These are phyloP conservation scores for Nibea albiflora DNA, from an alignment of 2,113 vertebrate species.

Conservation along the genomic window DNA sequence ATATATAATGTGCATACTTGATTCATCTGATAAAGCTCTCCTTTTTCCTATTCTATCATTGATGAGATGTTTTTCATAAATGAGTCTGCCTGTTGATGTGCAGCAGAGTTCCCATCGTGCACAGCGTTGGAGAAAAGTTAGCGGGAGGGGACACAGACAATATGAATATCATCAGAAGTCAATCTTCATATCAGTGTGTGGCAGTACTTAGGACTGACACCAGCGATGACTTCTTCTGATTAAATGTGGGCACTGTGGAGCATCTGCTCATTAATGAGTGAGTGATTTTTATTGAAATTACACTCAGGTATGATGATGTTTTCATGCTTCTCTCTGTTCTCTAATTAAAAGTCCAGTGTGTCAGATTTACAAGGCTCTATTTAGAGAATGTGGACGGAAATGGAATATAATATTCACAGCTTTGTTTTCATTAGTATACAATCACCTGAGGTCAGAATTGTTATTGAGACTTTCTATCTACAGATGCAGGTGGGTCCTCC, in stretches of 20 bases:
- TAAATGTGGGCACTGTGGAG: neutral
- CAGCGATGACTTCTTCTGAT: neutral
- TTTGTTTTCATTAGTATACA: too few relatives aligned
- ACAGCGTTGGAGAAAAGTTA: neutral
- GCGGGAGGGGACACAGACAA: neutral
- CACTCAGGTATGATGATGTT: too few relatives aligned
- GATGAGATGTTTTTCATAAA: neutral
- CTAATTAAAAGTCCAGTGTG: too few relatives aligned
- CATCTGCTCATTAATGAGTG: neutral
- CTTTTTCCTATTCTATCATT: neutral
- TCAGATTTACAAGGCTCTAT: too few relatives aligned
- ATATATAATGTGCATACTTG: neutral
- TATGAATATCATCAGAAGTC: neutral
- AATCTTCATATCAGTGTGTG: neutral
- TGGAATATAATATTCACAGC: too few relatives aligned
- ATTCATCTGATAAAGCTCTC: neutral
- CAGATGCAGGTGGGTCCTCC: too few relatives aligned
- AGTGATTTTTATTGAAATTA: too few relatives aligned
- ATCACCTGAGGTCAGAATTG: too few relatives aligned
- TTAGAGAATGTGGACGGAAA: too few relatives aligned
- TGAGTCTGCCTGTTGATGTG: neutral
- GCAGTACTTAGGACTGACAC: neutral
- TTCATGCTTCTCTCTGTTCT: too few relatives aligned
- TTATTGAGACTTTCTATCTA: too few relatives aligned
- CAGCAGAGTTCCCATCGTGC: neutral